These are phyloP conservation scores for Drosophila nebulosa DNA, from an alignment of 1,140 invertebrate species.

Conservation along the genomic window DNA sequence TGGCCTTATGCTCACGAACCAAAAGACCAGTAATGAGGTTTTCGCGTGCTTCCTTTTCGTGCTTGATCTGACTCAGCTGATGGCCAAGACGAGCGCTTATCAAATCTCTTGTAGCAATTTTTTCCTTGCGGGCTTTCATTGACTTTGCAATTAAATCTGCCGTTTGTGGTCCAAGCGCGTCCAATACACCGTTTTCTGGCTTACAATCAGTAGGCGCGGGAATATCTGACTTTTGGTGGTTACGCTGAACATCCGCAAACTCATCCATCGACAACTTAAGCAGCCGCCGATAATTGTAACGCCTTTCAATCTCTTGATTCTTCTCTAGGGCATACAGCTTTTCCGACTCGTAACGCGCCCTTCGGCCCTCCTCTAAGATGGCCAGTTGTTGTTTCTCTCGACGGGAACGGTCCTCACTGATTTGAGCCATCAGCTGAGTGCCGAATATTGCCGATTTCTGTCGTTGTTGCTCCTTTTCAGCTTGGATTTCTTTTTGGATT, in stretches of 20 bases:
- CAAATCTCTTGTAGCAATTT: slow-evolving; percentile 27
- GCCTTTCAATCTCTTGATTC: not conserved
- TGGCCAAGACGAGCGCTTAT: slow-evolving; percentile 26
- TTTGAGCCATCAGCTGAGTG: slow-evolving; percentile 38
- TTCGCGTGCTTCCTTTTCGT: slow-evolving; percentile 39
- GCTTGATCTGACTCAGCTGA: slow-evolving; percentile 28
- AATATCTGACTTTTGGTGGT: not conserved
- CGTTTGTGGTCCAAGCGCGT: slow-evolving; percentile 39
- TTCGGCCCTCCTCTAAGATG: slow-evolving; percentile 26
- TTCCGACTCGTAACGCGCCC: slow-evolving; percentile 26
- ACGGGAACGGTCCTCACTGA: slow-evolving; percentile 7
- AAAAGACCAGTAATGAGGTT: slow-evolving; percentile 41
- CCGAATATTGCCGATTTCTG: slow-evolving; percentile 28
- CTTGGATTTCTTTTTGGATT: slow-evolving; percentile 23
- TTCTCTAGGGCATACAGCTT: slow-evolving; percentile 3
- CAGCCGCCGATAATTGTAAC: slow-evolving; percentile 10
- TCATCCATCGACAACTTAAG: slow-evolving; percentile 35
- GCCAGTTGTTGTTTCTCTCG: not conserved
- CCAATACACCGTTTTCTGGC: slow-evolving; percentile 40
- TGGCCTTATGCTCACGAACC: slow-evolving; percentile 36
- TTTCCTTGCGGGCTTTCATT: not conserved
- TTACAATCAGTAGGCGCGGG: not conserved
- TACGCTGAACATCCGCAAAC: slow-evolving; percentile 16
- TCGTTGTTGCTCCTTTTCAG: slow-evolving; percentile 9
- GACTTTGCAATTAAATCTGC: not conserved